Base-by-base conservation (phyloP, 2,888 invertebrate genomes). In the Xestia c-nigrum region DNA sequence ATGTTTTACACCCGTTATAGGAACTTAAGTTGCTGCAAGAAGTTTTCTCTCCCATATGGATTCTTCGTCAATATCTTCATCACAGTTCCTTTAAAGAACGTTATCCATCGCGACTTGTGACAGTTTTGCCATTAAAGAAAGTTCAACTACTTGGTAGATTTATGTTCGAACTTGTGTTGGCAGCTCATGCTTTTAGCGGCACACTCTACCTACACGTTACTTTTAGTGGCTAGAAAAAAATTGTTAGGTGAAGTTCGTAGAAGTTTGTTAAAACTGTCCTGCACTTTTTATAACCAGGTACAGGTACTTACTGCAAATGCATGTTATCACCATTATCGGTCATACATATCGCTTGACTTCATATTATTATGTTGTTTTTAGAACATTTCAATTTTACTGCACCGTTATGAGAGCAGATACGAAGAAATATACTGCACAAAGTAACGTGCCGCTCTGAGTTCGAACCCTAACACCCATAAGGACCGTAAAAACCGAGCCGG, bases 71-170 rank as follows among this genome's bases (percentile, higher is more conserved):
- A 65, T 76, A 47, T 57, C 46, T 74, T 21, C 5, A 47, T 47
- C 46, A 24, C n/a, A 21, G n/a, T 64, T 55, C 24, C 3, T 57
- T n/a, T 69, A 43, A 43, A 69, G n/a, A 57, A 52, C 43, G 19
- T 50, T 50, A 52, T 71, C 21, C 43, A 46, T 72, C 61, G 47
- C 63, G 16, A 72, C 67, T 79, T 64, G 61, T 78, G 72, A 64
- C 66, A 79, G 73, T 68, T 73, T 73, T 24, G 9, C 80, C 40
- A 79, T 47, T 79, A 79, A 38, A 78, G 52, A 59, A 78, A 79
- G 52, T 72, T 72, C 46, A 67, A 63, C 63, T 72, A 55, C 63
- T 47, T 0, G n/a, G 12, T 52, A 71, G 31, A 79, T 72, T 78
- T 72, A 78, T 78, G 52, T 55, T 38, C 46, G 38, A 79, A 80